Evolutionary conservation across 2,888 invertebrate genomes (phyloP), one percentile per base, ranked within the genome.

Genomic region (Tinea pellionella): DNA sequence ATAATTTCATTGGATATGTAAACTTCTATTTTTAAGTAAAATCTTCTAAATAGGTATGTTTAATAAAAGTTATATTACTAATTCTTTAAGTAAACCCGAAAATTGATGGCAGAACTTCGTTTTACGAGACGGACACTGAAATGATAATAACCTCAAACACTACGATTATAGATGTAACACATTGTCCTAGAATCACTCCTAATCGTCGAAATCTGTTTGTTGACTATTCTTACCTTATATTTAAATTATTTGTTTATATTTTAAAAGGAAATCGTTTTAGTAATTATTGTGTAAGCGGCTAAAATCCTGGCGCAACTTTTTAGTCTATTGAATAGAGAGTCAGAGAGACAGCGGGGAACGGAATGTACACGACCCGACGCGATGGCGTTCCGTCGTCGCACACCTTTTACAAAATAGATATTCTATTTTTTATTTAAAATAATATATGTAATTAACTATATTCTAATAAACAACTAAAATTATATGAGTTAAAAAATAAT

Each of bases 241-340:
- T 47, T 47, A 47, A 15, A 13, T 15, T 47, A 47, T 15, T 15
- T 47, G n/a, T 47, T 37, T 2, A 37, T 47, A 47, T 15, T 47
- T 47, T 16, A 16, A 47, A 2, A 9, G 13, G 15, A 16, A 47
- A 16, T 47, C 4, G 2, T 47, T 15, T 47, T 47, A 47, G n/a
- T 47, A 47, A 15, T 47, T 62, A 30, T 62, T 61, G 63, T 63
- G 62, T 59, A 63, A 63, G 61, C 62, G 64, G 62, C 60, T 47
- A 15, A 47, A 47, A 37, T 47, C 16, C 47, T 47, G 13, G 47
- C 47, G 47, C 47, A 47, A 47, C 8, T 47, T 16, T 15, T 16
- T n/a, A 42, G 47, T 16, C 37, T n/a, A 37, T 9, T n/a, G 2
- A 9, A 30, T 9, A 30, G 30, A 30, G 4, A 7, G 30, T 30